These are phyloP conservation scores for Scaptomyza parva DNA, from an alignment of 2,888 invertebrate genomes.

Conservation along the genomic window DNA sequence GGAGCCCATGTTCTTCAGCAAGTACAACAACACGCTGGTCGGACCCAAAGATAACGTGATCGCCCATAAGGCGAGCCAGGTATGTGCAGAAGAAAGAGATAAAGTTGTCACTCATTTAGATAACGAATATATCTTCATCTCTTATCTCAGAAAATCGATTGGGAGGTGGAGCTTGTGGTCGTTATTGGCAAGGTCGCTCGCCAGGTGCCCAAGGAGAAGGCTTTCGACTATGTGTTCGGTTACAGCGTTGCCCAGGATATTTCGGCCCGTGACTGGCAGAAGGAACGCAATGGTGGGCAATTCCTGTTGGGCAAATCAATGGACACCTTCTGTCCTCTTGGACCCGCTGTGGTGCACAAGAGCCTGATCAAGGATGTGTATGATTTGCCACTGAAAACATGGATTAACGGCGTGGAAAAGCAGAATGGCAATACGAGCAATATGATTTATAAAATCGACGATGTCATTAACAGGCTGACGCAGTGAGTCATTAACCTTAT, in stretches of 20 bases:
- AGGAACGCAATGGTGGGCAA: constrained; percentile 88
- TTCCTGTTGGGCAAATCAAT: constrained; percentile 92
- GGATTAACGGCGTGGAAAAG: constrained; percentile 91
- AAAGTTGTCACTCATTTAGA: constrained; percentile 4
- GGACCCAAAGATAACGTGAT: constrained; percentile 90
- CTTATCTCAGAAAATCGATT: constrained; percentile 90
- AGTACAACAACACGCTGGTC: constrained; percentile 92
- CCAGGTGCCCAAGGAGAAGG: constrained; percentile 88
- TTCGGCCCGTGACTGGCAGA: constrained; percentile 92
- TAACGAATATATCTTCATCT: constrained; percentile 40
- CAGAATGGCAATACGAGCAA: constrained; percentile 92
- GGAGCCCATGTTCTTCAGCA: constrained; percentile 95
- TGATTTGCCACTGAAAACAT: constrained; percentile 89
- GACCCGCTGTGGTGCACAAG: constrained; percentile 92
- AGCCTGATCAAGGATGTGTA: constrained; percentile 90
- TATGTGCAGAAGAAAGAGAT: constrained; percentile 78
- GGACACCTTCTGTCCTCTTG: constrained; percentile 95
- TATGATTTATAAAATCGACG: constrained; percentile 91
- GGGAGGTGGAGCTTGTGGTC: constrained; percentile 92
- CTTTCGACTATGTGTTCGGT: constrained; percentile 91
- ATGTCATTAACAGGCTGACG: constrained; percentile 90
- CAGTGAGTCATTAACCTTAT: constrained; percentile 86
- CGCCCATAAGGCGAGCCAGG: constrained; percentile 88
- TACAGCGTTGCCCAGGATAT: constrained; percentile 95
- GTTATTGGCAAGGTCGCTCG: constrained; percentile 88